Evolutionary conservation across 2,888 invertebrate species (phyloP), one percentile per base, ranked within the genome.

Genomic region (Autographa pulchrina): DNA sequence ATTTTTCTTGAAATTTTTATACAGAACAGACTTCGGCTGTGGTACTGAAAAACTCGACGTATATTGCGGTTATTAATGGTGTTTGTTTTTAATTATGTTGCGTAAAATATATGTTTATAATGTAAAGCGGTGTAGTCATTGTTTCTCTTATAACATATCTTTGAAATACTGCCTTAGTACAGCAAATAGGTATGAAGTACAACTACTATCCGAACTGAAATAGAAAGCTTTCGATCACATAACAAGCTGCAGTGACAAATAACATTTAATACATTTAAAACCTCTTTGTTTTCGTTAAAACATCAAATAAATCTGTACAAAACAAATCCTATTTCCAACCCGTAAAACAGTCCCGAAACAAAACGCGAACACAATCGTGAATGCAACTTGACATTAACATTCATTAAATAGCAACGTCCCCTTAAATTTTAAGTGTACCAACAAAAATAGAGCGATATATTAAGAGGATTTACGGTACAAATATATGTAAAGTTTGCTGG

Each of bases 401-500:
- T 93, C 93, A 93, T 94, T 93, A 94, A 94, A 94, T 93, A 93
- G 93, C 91, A 89, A 88, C 87, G 89, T 93, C 89, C 92, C 80
- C 85, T 93, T 91, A 93, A 94, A 94, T 95, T 93, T 93, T 92
- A 90, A 92, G 91, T 90, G 89, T 87, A 90, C 92, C 89, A 92
- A 94, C 95, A 96, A 96, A 95, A 95, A 96, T 96, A 95, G 93
- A 95, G 95, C 94, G 86, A 95, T 96, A 95, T 92, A 95, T 95
- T 95, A 94, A 86, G 85, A 93, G 95, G 96, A 96, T 96, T 96
- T 95, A 96, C 94, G 93, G 94, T 93, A 95, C 96, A 96, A 96
- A 96, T 96, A 96, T 96, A 96, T 96, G 96, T 96, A 94, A 96
- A 96, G 96, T 96, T 96, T 95, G 92, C 92, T 89, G 93, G 93